These are phyloP conservation scores for Danio tinwini DNA, from an alignment of 2,797 vertebrate species.

Conservation along the genomic window DNA sequence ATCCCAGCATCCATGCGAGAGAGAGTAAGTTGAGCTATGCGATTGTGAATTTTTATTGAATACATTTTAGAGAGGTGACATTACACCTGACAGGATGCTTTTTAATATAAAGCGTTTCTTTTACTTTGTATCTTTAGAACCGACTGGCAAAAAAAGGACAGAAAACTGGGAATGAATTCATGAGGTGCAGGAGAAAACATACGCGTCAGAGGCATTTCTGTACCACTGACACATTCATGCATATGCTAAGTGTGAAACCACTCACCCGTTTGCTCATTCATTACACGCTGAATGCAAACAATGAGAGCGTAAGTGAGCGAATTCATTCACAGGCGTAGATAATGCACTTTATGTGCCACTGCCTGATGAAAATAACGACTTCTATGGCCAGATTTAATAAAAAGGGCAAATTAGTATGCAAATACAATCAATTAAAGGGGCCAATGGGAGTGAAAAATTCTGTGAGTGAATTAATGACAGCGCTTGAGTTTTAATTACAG, in stretches of 20 bases:
- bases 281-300: slow-evolving; percentile 4
- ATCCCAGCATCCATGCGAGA: slow-evolving; percentile 12
- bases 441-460: no score
- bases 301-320: background rate
- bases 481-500: no score
- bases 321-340: background rate
- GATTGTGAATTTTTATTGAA: slow-evolving; percentile 9
- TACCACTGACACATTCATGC: slow-evolving; percentile 23
- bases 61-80: background rate
- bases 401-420: no score
- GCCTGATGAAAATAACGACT: background rate
- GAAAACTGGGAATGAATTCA: background rate
- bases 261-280: background rate
- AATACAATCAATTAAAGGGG: no score
- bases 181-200: background rate
- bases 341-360: background rate
- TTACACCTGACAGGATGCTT: background rate
- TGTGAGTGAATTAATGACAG: no score
- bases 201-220: background rate
- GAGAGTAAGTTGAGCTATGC: background rate
- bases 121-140: background rate
- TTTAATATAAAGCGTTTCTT: slow-evolving; percentile 2
- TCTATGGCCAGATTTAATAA: no score
- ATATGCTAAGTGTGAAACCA: slow-evolving; percentile 5
- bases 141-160: background rate